These are phyloP conservation scores for Sycophaga agraensis DNA, from an alignment of 1,140 invertebrate species.

Conservation along the genomic window DNA sequence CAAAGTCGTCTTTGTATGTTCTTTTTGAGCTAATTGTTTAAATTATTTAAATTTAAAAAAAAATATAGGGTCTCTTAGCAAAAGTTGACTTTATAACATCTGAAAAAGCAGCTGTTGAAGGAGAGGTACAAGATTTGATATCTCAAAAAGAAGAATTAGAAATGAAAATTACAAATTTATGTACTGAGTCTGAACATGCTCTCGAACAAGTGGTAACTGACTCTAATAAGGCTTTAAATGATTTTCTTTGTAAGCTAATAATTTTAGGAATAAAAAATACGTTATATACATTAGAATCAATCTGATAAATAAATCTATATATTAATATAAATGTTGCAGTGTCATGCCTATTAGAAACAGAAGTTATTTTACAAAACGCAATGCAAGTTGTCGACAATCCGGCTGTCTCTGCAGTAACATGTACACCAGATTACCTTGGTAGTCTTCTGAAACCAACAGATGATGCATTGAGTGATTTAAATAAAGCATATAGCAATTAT, in stretches of 20 bases:
- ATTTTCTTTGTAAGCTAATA: slow-evolving; percentile 48
- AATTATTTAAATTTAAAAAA: slow-evolving; percentile 9
- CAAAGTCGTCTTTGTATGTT: not conserved
- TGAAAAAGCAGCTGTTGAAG: slow-evolving; percentile 66
- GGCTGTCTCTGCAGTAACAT: slow-evolving; percentile 67
- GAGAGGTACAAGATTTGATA: slow-evolving; percentile 67
- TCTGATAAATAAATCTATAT: too few relatives aligned
- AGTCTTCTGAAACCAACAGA: slow-evolving; percentile 54
- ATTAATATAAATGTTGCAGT: slow-evolving; percentile 53
- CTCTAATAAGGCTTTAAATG: slow-evolving; percentile 42
- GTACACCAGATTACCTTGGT: slow-evolving; percentile 68
- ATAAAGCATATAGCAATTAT: slow-evolving; percentile 45
- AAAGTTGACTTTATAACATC: slow-evolving; percentile 58
- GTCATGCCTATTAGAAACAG: slow-evolving; percentile 62
- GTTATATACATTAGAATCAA: too few relatives aligned
- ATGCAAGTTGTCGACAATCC: slow-evolving; percentile 71
- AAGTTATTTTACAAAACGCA: slow-evolving; percentile 64
- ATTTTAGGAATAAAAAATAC: not conserved
- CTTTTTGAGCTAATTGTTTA: slow-evolving; percentile 3
- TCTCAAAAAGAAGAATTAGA: slow-evolving; percentile 68
- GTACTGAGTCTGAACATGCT: slow-evolving; percentile 43
- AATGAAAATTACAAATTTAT: slow-evolving; percentile 57
- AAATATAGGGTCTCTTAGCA: slow-evolving; percentile 48
- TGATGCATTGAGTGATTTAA: slow-evolving; percentile 50
- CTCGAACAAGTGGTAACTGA: slow-evolving; percentile 46